Base-by-base conservation (phyloP, 2,888 invertebrate genomes). In the Caenorhabditis sp. region DNA sequence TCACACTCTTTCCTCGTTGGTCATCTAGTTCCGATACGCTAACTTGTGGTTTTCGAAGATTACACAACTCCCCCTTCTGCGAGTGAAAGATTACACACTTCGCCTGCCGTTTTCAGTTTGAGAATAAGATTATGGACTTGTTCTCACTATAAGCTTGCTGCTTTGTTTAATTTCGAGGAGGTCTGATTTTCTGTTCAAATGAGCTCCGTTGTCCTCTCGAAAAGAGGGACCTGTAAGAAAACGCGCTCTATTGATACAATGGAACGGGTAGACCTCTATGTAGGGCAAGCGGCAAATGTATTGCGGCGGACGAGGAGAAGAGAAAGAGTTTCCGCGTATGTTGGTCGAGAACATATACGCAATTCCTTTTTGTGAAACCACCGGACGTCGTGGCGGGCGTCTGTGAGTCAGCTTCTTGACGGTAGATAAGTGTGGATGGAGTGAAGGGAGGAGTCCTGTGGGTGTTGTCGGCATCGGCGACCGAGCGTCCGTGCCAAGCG, bases 401-500 rank as follows among this genome's bases (percentile, higher is more conserved):
- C 74, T 88, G 88, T 88, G 79, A 88, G 85, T 86, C 86, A 87
- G 88, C 85, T 87, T n/a, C n/a, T n/a, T n/a, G n/a, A n/a, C n/a
- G n/a, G n/a, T n/a, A n/a, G n/a, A n/a, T n/a, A n/a, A n/a, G n/a
- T n/a, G n/a, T n/a, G n/a, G n/a, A n/a, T n/a, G n/a, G n/a, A n/a
- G n/a, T n/a, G n/a, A n/a, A n/a, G n/a, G n/a, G n/a, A n/a, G n/a
- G n/a, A n/a, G n/a, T n/a, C n/a, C n/a, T n/a, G n/a, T n/a, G n/a
- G n/a, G n/a, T n/a, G n/a, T n/a, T n/a, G n/a, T n/a, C 61, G 85
- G 81, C 82, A 80, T 77, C 85, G 88, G 84, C 85, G 87, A 88
- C 87, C 88, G 87, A 85, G 83, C 83, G 86, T 88, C 87, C 87
- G 86, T 75, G 86, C 86, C 87, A 88, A 88, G 88, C 88, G 87